Conservation (phyloP, 2,797 vertebrate species). For the Buceros bicornis region DNA sequence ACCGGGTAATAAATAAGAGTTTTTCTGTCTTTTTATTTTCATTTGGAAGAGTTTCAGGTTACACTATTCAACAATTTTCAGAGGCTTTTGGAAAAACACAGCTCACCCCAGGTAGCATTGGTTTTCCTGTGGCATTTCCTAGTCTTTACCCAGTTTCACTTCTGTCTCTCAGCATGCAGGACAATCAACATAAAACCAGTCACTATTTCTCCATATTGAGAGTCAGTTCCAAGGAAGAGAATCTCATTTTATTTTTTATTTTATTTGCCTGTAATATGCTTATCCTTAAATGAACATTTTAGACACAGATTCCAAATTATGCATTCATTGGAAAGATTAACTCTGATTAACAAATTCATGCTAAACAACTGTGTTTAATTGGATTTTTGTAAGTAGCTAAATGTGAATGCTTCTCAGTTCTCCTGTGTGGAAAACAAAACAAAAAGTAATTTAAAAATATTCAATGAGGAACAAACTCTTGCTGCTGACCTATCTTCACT, state of each 20-base stretch:
- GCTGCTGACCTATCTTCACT: slow-evolving; percentile 56
- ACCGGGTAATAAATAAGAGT: background rate
- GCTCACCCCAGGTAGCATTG: slow-evolving; percentile 5
- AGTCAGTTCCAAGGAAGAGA: slow-evolving; percentile 46
- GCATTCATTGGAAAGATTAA: slow-evolving; percentile 85
- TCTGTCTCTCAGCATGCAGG: slow-evolving; percentile 42
- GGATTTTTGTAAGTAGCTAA: slow-evolving; percentile 83
- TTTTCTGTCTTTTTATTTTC: background rate
- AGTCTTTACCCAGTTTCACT: slow-evolving; percentile 34
- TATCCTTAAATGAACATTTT: slow-evolving; percentile 76
- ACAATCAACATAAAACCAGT: slow-evolving; percentile 40
- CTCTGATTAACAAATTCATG: slow-evolving; percentile 84
- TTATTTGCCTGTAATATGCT: slow-evolving; percentile 64
- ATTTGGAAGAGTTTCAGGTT: background rate
- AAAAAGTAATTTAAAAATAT: slow-evolving; percentile 52
- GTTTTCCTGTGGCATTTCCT: slow-evolving; percentile 17
- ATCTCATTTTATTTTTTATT: slow-evolving; percentile 42
- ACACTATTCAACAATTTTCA: slow-evolving; percentile 13
- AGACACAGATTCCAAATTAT: slow-evolving; percentile 82
- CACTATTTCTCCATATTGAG: slow-evolving; percentile 48
- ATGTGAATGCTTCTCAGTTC: slow-evolving; percentile 74
- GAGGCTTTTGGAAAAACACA: slow-evolving; percentile 5
- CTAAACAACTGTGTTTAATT: slow-evolving; percentile 86
- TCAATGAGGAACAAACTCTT: slow-evolving; percentile 45
- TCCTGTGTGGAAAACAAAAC: slow-evolving; percentile 46